Evolutionary conservation across 2,113 vertebrate genomes (phyloP).

Genomic region (Gopherus evgoodei): DNA sequence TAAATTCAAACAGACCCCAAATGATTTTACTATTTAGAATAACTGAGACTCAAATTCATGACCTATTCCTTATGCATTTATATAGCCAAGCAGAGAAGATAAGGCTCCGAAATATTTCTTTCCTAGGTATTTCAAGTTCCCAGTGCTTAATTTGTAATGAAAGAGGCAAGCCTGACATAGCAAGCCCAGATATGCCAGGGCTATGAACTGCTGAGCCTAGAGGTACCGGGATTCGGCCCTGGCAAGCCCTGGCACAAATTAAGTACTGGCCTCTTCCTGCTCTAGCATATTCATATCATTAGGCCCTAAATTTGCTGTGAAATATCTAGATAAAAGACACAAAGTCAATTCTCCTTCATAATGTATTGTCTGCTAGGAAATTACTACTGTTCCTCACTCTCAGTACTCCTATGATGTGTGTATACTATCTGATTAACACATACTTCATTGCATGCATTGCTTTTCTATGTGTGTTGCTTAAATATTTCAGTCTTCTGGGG

Average conservation of each 20-base stretch:
- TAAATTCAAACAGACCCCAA: not conserved
- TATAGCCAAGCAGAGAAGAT: not conserved
- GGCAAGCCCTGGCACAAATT: not conserved
- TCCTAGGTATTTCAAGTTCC: not conserved
- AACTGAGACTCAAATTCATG: not conserved
- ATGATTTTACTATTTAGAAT: not conserved
- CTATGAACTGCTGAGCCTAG: too few species aligned
- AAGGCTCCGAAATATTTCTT: not conserved
- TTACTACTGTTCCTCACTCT: not conserved
- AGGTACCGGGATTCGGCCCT: not conserved
- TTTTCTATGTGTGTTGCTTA: not conserved
- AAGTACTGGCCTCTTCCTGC: not conserved
- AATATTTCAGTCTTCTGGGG: not conserved
- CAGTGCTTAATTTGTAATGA: not conserved
- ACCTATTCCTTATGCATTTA: not conserved
- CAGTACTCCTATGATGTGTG: accelerated
- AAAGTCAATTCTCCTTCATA: not conserved
- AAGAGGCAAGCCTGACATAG: not conserved
- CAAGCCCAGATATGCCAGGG: not conserved
- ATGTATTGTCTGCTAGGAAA: not conserved
- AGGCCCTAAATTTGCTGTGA: not conserved
- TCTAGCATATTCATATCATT: not conserved
- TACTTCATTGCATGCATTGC: not conserved
- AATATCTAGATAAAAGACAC: not conserved
- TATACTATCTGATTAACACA: not conserved